Evolutionary conservation across 2,888 invertebrate species (phyloP).

Genomic region (Xanthorhoe spadicearia): DNA sequence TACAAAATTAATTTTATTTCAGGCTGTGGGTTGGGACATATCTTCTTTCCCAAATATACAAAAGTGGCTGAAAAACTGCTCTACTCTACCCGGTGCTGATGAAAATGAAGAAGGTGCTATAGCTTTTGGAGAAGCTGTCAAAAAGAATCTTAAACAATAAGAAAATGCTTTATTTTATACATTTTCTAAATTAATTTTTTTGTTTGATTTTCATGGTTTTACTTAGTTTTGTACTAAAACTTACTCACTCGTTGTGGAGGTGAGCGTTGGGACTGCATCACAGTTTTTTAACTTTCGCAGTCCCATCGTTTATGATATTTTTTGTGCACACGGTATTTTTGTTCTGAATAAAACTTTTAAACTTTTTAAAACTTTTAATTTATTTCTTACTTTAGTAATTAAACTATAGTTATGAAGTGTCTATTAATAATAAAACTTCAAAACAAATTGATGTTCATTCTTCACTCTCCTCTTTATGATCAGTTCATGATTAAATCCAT

Average conservation of each 20-base stretch:
- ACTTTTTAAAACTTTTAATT: constrained; percentile 29
- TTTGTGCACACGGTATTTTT: too few species aligned
- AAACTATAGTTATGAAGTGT: constrained; percentile 14
- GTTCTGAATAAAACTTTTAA: too few species aligned
- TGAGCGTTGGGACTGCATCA: too few species aligned
- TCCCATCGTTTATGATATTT: too few species aligned
- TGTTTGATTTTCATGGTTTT: too few species aligned
- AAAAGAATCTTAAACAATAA: constrained; percentile 73
- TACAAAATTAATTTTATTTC: constrained; percentile 44
- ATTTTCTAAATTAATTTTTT: constrained; percentile 28
- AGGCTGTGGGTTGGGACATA: constrained; percentile 86
- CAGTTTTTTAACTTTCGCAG: too few species aligned
- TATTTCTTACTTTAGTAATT: constrained; percentile 16
- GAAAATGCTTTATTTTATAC: constrained; percentile 48
- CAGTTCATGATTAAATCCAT: constrained; percentile 85
- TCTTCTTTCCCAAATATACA: constrained; percentile 83
- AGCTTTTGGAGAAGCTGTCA: constrained; percentile 83
- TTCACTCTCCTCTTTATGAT: constrained; percentile 91
- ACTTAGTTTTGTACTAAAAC: too few species aligned
- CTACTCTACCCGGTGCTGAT: constrained; percentile 82
- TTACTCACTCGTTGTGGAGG: too few species aligned
- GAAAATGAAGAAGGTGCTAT: constrained; percentile 86
- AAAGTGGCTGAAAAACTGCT: constrained; percentile 85
- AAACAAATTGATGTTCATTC: constrained; percentile 93
- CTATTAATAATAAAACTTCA: constrained; percentile 83